Conservation (phyloP, 2,113 vertebrate genomes). For the Alethe castanea region DNA sequence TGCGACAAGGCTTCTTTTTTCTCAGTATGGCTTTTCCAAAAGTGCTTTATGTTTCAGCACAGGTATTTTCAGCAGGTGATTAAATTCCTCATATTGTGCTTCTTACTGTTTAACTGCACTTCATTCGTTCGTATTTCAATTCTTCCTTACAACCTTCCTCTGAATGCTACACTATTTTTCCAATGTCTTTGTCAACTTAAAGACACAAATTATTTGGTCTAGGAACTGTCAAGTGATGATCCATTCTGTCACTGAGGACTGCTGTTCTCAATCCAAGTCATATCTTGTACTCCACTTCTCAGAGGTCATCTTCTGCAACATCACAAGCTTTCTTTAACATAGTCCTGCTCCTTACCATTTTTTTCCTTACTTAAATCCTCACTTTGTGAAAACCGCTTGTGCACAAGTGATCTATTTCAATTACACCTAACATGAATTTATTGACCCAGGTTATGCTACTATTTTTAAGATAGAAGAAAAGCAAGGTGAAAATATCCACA, state of each 20-base stretch:
- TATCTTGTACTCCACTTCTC: not conserved
- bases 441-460: not conserved
- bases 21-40: not conserved
- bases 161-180: not conserved
- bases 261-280: not conserved
- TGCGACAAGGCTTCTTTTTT: not conserved
- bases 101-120: not conserved
- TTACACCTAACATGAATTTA: not conserved
- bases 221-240: not conserved
- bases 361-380: not conserved
- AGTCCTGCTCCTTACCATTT: not conserved
- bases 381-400: not conserved
- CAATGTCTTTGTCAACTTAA: not conserved
- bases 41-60: not conserved
- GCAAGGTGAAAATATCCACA: not conserved
- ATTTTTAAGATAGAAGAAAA: not conserved
- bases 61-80: not conserved
- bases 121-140: not conserved
- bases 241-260: not conserved
- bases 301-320: not conserved
- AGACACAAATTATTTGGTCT: not conserved
- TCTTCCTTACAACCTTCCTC: not conserved
- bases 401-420: not conserved
- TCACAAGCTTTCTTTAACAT: not conserved
- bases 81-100: not conserved